These are phyloP conservation scores for Cabera pusaria DNA, from an alignment of 2,888 invertebrate genomes.

Conservation along the genomic window DNA sequence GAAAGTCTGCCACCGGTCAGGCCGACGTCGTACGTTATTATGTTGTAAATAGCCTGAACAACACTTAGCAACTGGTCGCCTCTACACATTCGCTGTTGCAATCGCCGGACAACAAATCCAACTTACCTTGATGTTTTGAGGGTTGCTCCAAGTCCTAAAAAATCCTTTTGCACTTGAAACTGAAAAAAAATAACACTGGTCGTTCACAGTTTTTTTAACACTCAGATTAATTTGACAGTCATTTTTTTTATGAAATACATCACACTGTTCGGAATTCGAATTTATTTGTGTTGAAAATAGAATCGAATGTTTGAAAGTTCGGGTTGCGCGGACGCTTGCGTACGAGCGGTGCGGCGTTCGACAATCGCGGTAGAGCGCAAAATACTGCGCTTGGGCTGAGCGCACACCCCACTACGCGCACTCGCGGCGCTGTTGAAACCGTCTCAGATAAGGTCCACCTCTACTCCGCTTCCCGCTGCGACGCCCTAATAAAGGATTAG, in stretches of 20 bases:
- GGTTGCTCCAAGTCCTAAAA: slow-evolving; percentile 49
- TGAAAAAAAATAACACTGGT: slow-evolving; percentile 34
- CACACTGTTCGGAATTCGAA: slow-evolving; percentile 68
- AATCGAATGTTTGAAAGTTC: slow-evolving; percentile 46
- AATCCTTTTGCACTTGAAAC: slow-evolving; percentile 56
- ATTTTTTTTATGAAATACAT: slow-evolving; percentile 46
- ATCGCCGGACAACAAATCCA: slow-evolving; percentile 29
- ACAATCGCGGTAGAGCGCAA: slow-evolving; percentile 59
- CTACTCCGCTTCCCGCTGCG: slow-evolving; percentile 57
- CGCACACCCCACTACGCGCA: slow-evolving; percentile 60
- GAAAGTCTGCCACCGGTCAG: slow-evolving; percentile 58
- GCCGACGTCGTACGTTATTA: slow-evolving; percentile 41
- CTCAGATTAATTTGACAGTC: slow-evolving; percentile 21
- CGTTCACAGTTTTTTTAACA: slow-evolving; percentile 37
- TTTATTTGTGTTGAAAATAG: slow-evolving; percentile 52
- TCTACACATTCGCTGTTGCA: slow-evolving; percentile 45
- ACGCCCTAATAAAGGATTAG: slow-evolving; percentile 58
- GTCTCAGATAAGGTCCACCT: slow-evolving; percentile 67
- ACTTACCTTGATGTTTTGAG: slow-evolving; percentile 58
- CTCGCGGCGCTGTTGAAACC: slow-evolving; percentile 55
- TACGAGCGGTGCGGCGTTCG: slow-evolving; percentile 51
- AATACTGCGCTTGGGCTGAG: slow-evolving; percentile 53
- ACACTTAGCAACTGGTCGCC: slow-evolving; percentile 59
- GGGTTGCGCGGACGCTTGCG: slow-evolving; percentile 59
- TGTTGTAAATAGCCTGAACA: slow-evolving; percentile 72